These are phyloP conservation scores for Bombus pascuorum DNA, from an alignment of 1,140 invertebrate species.

Conservation along the genomic window DNA sequence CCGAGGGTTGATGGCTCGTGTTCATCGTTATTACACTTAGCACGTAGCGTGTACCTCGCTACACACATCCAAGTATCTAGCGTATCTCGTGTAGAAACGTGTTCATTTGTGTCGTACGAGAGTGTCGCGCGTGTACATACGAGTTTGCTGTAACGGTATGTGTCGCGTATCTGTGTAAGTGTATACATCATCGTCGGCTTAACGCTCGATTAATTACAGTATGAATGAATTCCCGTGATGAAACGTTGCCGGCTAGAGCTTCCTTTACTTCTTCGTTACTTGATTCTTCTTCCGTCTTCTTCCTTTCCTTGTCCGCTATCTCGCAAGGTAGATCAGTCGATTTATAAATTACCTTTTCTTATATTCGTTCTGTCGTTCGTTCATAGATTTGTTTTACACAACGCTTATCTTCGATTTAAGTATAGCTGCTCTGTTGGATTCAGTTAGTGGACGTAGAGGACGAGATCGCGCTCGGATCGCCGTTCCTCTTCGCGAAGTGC, in stretches of 20 bases:
- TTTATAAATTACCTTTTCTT: constrained; percentile 59
- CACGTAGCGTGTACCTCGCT: constrained; percentile 40
- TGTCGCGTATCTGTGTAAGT: neutral
- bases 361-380: constrained; percentile 45
- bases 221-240: constrained; percentile 56
- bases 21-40: constrained; percentile 60
- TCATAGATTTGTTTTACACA: constrained; percentile 54
- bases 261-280: constrained; percentile 7
- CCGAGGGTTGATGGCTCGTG: constrained; percentile 25
- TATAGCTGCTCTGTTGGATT: constrained; percentile 62
- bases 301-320: neutral
- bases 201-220: constrained; percentile 57
- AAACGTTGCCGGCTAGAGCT: constrained; percentile 38
- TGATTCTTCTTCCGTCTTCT: neutral
- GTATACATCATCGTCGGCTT: constrained; percentile 32
- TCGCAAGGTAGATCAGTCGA: constrained; percentile 63
- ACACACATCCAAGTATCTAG: constrained; percentile 50
- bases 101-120: neutral
- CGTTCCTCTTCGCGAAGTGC: constrained; percentile 51
- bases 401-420: constrained; percentile 63
- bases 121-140: neutral
- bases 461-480: constrained; percentile 63
- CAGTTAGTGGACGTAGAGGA: constrained; percentile 62
- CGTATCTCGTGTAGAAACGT: constrained; percentile 40
- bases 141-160: neutral